These are phyloP conservation scores for Dascillus cervinus DNA, from an alignment of 2,888 invertebrate species.

Conservation along the genomic window DNA sequence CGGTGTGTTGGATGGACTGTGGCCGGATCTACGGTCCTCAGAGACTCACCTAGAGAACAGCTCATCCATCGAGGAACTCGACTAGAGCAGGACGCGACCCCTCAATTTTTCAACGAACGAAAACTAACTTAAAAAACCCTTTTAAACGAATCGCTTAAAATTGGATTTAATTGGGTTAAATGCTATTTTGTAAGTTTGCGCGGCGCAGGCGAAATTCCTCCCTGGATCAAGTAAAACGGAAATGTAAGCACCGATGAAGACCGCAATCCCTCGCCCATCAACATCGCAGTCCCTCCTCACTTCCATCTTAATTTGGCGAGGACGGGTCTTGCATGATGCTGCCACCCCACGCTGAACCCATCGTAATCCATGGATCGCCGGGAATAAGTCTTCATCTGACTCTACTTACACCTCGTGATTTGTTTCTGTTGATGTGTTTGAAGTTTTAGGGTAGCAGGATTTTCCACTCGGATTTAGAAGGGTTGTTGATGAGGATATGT, in stretches of 20 bases:
- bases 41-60: constrained; percentile 23
- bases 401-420: constrained; percentile 35
- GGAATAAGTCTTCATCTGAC: constrained; percentile 39
- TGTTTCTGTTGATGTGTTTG: constrained; percentile 30
- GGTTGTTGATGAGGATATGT: constrained; percentile 36
- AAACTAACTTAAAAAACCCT: no score
- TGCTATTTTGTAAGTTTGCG: no score
- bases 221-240: constrained; percentile 12
- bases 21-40: constrained; percentile 22
- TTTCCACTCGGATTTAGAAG: constrained; percentile 31
- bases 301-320: constrained; percentile 22
- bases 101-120: no score
- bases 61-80: constrained; percentile 20
- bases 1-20: constrained; percentile 28
- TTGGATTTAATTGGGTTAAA: no score
- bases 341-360: constrained; percentile 11
- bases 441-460: constrained; percentile 24
- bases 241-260: constrained; percentile 17
- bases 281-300: constrained; percentile 16
- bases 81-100: no score
- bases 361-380: constrained; percentile 32
- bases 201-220: no score
- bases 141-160: no score
- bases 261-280: constrained; percentile 16
- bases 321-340: constrained; percentile 16